phyloP scores from a whole-genome alignment of 92 coral and sea anemone genomes.

The Desmophyllum pertusum region DNA sequence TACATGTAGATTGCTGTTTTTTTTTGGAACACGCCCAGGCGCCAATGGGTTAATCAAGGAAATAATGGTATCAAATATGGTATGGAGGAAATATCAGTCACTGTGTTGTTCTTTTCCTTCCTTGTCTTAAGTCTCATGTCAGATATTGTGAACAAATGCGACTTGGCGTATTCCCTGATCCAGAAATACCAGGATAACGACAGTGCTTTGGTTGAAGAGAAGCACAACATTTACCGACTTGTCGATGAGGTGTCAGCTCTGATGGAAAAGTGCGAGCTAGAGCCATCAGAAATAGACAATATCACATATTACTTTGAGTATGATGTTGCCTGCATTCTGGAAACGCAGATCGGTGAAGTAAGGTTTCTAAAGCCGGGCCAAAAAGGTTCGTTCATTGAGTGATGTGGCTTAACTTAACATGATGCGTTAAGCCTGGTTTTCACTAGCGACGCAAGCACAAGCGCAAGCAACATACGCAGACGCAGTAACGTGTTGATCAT shows the following conservation, averaged over 20 bases:
- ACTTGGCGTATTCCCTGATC: conserved; percentile 59
- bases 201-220: conserved; percentile 72
- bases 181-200: conserved; percentile 66
- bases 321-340: conserved; percentile 63
- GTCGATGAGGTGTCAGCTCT: conserved; percentile 58
- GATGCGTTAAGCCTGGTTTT: no score
- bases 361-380: conserved; percentile 38
- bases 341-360: conserved; percentile 59
- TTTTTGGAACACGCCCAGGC: no score
- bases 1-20: no score
- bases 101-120: neutral
- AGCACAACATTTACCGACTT: conserved; percentile 54
- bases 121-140: conserved; percentile 58
- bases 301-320: conserved; percentile 60
- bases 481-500: no score
- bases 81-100: neutral
- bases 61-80: no score
- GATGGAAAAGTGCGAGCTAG: conserved; percentile 61
- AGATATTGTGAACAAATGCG: conserved; percentile 68
- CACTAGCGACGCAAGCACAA: no score
- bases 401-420: no score
- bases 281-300: conserved; percentile 66
- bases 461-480: no score
- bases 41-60: no score
- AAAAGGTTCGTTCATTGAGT: conserved; percentile 21